A percentile compares a stretch with the other conserved stretches of the same genome.
These are phyloP conservation scores for Apis mellifera DNA, from an alignment of 1,140 invertebrate species.

Conservation along the genomic window DNA sequence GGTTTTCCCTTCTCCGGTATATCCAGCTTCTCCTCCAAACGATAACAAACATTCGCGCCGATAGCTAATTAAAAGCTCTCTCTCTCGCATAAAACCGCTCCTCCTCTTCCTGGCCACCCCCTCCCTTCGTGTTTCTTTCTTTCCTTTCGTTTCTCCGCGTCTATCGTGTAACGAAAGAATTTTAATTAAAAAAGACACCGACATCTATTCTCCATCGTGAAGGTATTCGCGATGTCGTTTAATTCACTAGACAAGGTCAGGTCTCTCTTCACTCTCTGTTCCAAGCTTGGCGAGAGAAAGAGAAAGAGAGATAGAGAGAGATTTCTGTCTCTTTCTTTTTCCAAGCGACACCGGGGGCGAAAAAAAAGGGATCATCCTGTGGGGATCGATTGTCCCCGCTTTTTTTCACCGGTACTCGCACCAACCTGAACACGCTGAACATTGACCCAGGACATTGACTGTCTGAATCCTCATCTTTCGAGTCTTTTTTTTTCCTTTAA, in stretches of 20 bases:
- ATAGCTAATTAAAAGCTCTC: slow-evolving; percentile 55
- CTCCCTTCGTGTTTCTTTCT: neutral
- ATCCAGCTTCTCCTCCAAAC: slow-evolving; percentile 21
- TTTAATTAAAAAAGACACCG: slow-evolving; percentile 59
- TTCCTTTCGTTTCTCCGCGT: too few relatives aligned
- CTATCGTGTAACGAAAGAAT: slow-evolving; percentile 22
- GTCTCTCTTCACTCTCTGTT: neutral
- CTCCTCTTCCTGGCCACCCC: neutral
- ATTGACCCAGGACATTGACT: slow-evolving; percentile 36
- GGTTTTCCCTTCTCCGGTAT: slow-evolving; percentile 5
- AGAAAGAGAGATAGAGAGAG: neutral
- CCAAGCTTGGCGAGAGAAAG: neutral
- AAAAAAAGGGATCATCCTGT: neutral
- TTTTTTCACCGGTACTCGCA: neutral
- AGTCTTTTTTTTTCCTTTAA: neutral
- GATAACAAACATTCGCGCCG: slow-evolving; percentile 54
- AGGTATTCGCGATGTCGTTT: slow-evolving; percentile 27
- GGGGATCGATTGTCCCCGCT: neutral
- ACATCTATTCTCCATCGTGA: slow-evolving; percentile 30
- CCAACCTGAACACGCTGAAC: neutral
- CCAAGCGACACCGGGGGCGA: too few relatives aligned
- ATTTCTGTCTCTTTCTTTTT: neutral
- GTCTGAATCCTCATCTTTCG: neutral
- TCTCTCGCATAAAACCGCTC: neutral
- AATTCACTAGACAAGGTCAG: slow-evolving; percentile 48